Base-by-base conservation (phyloP, 2,113 vertebrate genomes). In the Crocuta crocuta region DNA sequence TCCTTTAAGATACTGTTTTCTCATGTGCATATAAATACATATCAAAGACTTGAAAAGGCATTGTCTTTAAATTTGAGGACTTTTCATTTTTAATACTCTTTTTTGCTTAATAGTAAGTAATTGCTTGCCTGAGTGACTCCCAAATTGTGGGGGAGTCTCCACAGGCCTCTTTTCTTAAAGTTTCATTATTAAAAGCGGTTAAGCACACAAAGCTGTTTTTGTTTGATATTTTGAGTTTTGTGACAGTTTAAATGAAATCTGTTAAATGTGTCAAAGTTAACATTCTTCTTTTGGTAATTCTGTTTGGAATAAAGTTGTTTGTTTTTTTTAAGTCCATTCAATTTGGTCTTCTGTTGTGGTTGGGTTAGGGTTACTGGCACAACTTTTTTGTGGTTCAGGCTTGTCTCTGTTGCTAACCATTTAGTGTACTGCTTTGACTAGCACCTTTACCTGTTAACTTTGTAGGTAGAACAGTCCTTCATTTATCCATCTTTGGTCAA, bases 161-260 rank as follows among this genome's bases (percentile, higher is more conserved):
- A n/a, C 91, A 26, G 76, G 68, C 97, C 96, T 93, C 53, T 78
- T 97, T 96, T 93, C 53, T 78, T 97, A 82, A 91, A 45, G 73
- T 78, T 89, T 79, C 33, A 83, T 43, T 53, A 79, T 35, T 83
- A 45, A 50, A 98, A 87, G 4, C 84, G 80, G 84, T 87, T 87
- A 94, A 97, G 95, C 97, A 97, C 93, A 97, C 81, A 87, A 92
- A 93, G 70, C 65, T 97, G 91, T 92, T 89, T 88, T 94, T 96
- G 66, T 96, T 98, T 96, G 82, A 89, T 98, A 94, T 82, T 93
- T 97, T 65, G 13, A 96, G 95, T 97, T 97, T 97, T 95, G 93
- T 98, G 96, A 98, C 97, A 97, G 88, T 98, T 97, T 96, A 97
- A 98, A 98, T 98, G 97, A 98, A 98, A 97, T 95, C 91, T 97